These are phyloP conservation scores for Oreotragus oreotragus DNA, from an alignment of 2,113 vertebrate genomes.

Conservation along the genomic window DNA sequence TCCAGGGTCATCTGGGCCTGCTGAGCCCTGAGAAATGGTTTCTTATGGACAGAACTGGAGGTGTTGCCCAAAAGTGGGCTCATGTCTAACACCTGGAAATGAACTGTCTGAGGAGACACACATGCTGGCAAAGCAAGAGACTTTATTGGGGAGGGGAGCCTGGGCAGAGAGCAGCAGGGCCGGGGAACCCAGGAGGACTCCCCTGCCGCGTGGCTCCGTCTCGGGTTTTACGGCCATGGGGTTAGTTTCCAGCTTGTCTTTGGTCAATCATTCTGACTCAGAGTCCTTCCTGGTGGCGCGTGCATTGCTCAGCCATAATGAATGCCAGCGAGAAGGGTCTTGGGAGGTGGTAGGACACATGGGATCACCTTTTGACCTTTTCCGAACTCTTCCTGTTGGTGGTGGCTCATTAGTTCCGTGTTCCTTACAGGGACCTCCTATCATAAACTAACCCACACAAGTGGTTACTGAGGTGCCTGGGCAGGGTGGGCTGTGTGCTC, in stretches of 20 bases:
- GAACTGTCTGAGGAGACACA: not conserved
- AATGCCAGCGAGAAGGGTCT: not conserved
- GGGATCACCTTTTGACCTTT: not conserved
- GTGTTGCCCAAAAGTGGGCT: not conserved
- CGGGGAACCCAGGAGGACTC: not conserved
- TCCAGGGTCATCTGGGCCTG: not conserved
- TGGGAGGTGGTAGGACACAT: not conserved
- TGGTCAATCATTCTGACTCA: not conserved
- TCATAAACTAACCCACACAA: not conserved
- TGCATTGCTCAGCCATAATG: not conserved
- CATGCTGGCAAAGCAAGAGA: not conserved
- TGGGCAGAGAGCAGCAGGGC: not conserved
- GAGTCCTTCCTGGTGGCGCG: not conserved
- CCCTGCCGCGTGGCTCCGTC: not conserved
- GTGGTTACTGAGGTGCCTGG: not conserved
- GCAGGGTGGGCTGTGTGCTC: not conserved
- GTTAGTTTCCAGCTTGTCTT: not conserved
- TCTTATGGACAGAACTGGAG: accelerated
- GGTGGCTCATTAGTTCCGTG: not conserved
- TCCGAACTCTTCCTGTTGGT: not conserved
- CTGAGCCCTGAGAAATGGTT: not conserved
- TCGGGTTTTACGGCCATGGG: not conserved
- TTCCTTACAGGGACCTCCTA: not conserved
- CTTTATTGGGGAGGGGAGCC: not conserved
- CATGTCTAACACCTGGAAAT: not conserved